Evolutionary conservation across 2,888 invertebrate species (phyloP), one percentile per base, ranked within the genome.

Genomic region (Bibio marci): DNA sequence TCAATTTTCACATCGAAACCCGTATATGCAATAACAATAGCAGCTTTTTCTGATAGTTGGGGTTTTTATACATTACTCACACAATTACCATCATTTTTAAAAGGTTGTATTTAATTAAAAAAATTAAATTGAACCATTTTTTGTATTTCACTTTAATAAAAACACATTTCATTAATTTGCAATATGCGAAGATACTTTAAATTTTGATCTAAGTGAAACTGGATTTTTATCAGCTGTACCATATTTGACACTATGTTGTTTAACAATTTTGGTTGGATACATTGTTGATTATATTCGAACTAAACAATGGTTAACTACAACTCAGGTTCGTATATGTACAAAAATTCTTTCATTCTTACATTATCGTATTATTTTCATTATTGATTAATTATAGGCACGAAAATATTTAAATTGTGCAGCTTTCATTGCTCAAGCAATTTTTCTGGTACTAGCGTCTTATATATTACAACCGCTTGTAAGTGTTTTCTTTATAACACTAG

Each of bases 11-110:
- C 68, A 0, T 86, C 86, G 0, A 65, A 69, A 38, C 76, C 86
- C 0, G 82, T 87, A 12, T 87, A 83, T 78, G 82, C 86, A 1
- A 82, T 87, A 30, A 71, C 81, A 1, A 70, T 75, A 38, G 81
- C 86, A 2, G 86, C 86, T 57, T 85, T 86, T 60, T 78, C 82
- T 22, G 86, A 87, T 57, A 86, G 87, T 59, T 87, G 87, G 87
- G 87, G 87, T 4, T 86, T 86, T 59, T 87, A 87, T 52, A 87
- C 86, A 0, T 62, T 87, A 46, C 67, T 86, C 3, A 86, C 85
- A 0, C 80, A 82, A 52, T 59, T 87, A 32, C 87, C 87, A 2
- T 81, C 80, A 14, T 87, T 82, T 52, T 74, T 87, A 68, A 78
- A 71, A 62, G 81, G 85, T 85, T n/a, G n/a, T n/a, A n/a, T n/a